Evolutionary conservation across 2,113 vertebrate species (phyloP).

Genomic region (Fregetta grallaria): DNA sequence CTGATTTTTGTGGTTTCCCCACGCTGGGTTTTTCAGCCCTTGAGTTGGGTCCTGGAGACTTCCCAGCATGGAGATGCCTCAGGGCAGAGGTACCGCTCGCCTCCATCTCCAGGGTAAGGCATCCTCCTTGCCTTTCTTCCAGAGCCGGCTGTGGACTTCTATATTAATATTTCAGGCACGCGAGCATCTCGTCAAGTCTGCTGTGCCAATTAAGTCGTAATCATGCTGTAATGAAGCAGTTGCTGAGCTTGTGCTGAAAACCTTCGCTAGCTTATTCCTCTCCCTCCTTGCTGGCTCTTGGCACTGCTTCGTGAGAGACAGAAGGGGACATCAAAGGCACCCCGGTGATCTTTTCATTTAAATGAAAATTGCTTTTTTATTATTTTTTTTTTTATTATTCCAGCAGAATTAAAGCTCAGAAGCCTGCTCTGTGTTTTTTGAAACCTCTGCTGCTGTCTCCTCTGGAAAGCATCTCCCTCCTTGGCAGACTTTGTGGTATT

Average conservation of each 20-base stretch:
- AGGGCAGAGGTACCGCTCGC: fast-evolving
- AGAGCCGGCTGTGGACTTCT: background rate
- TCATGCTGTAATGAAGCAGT: background rate
- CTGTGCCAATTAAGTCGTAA: background rate
- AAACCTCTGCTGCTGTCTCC: background rate
- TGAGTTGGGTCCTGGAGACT: background rate
- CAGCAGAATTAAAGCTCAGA: background rate
- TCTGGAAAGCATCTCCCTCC: background rate
- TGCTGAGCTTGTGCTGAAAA: background rate
- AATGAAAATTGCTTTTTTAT: background rate
- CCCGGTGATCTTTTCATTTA: background rate
- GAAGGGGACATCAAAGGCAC: background rate
- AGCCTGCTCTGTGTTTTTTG: background rate
- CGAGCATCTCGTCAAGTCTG: background rate
- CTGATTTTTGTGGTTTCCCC: background rate
- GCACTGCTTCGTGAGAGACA: background rate
- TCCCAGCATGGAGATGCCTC: background rate
- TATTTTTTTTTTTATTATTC: background rate
- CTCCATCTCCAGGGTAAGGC: background rate
- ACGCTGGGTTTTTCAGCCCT: background rate
- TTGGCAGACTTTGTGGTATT: background rate
- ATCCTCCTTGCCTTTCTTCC: background rate
- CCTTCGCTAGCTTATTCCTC: background rate
- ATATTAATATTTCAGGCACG: background rate
- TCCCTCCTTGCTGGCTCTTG: background rate